Base-by-base conservation (phyloP, 2,888 invertebrate species). In the Apodemia arnacis region DNA sequence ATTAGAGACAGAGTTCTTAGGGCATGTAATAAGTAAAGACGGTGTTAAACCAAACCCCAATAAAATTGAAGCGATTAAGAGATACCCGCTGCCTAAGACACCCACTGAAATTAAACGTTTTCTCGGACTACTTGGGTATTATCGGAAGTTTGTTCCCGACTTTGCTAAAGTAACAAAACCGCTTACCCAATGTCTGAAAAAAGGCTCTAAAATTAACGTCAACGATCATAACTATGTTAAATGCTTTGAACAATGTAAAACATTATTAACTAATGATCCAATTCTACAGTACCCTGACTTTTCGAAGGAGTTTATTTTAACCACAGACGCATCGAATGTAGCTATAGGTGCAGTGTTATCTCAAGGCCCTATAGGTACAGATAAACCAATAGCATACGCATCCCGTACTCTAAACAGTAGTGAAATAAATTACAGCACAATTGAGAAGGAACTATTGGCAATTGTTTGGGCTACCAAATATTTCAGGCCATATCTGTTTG, bases 201-300 rank as follows among this genome's bases (percentile, higher is more conserved):
- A 27, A 2, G 27, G 27, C 27, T 27, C 27, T 2, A 27, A 27
- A 66, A 75, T 80, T 49, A 73, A 44, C 41, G 77, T 80, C 24
- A 75, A 80, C 13, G 38, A 83, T 10, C 69, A 80, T 4, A 38
- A 38, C 38, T 83, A 85, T 21, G 54, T 85, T 31, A 77, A 76
- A 4, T 84, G 88, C 31, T 94, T 94, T 38, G 86, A 91, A 38
- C 54, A 92, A 18, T 92, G 92, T 34, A 93, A 91, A 66, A 87
- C 77, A 6, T 63, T 92, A 15, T 59, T 92, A 54, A 88, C 81
- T 82, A 88, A 75, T 2, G 27, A 27, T 27, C 27, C 27, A 1
- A 27, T 27, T 27, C 2, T 27, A 27, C 27, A 27, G 27, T 90
- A 89, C 59, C 93, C 92, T 0, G 92, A 93, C n/a, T 93, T 92